Conservation (phyloP, 1,140 invertebrate species). For the Bombus ignitus region DNA sequence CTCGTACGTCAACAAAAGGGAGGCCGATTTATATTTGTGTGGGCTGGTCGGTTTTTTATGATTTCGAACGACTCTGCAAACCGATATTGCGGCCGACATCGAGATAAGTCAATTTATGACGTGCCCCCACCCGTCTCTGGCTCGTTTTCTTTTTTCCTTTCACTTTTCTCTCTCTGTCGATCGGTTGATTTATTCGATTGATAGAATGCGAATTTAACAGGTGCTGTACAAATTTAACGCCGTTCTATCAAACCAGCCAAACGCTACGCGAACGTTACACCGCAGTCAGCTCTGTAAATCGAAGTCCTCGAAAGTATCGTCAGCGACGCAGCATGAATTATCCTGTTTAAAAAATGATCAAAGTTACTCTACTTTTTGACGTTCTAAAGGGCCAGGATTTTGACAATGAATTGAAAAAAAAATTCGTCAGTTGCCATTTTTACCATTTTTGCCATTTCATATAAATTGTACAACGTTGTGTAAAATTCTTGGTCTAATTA, state of each 20-base stretch:
- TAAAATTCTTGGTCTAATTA: no score
- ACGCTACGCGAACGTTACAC: neutral
- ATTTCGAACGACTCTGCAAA: neutral
- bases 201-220: slow-evolving; percentile 2
- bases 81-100: slow-evolving; percentile 1
- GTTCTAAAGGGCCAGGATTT: neutral
- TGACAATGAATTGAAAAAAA: neutral
- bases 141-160: neutral
- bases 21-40: slow-evolving; percentile 34
- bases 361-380: neutral
- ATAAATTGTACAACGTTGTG: no score
- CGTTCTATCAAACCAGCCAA: neutral
- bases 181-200: slow-evolving; percentile 6
- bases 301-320: neutral
- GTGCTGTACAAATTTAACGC: slow-evolving; percentile 5
- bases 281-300: neutral
- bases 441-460: neutral
- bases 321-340: neutral
- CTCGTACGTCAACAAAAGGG: slow-evolving; percentile 26
- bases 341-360: neutral
- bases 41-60: neutral
- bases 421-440: no score
- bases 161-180: neutral
- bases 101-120: slow-evolving; percentile 35
- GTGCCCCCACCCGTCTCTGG: no score